Evolutionary conservation across 1,140 invertebrate species (phyloP), one percentile per base, ranked within the genome.

Genomic region (Sarcophaga peregrina): DNA sequence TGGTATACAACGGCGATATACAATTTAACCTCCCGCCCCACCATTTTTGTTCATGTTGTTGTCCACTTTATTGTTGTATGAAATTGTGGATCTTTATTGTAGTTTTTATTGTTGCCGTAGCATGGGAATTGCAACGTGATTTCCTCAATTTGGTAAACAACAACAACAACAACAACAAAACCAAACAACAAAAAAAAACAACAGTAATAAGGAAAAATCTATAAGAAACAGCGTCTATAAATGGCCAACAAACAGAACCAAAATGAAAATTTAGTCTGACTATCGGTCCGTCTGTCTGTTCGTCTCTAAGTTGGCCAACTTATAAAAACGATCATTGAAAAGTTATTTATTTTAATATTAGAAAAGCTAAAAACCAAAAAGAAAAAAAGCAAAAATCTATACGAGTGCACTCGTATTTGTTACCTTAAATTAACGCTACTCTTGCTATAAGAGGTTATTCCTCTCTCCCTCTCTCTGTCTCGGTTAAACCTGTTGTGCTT

Each of bases 111-210:
- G 73, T 74, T 3, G 20, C 25, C 25, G 68, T 8, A 50, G 82
- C 82, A 37, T 82, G 82, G 82, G 82, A 82, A 82, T 72, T 75
- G 68, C 73, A 78, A 78, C 82, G 73, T 82, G 82, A 82, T 82
- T 82, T 82, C 82, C 82, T 82, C 80, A 81, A 81, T 81, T 82
- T 82, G 73, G 75, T 78, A 78, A 78, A 78, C 47, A 78, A 78
- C 75, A 78, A 47, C 45, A 76, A 10, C 9, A 72, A 25, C 62
- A 72, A 7, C 11, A 25, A 20, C 7, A 78, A 47, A 75, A 47
- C 11, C 7, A 47, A 4, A 75, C 45, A 15, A 75, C 45, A 1
- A 75, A 75, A 37, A 75, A 75, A 25, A 13, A 45, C 73, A 25
- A 20, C 47, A 47, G 20, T 47, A 75, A 46, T 75, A 7, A 50